Evolutionary conservation across 2,797 vertebrate genomes (phyloP), one percentile per base, ranked within the genome.

Genomic region (Passerculus sandwichensis): DNA sequence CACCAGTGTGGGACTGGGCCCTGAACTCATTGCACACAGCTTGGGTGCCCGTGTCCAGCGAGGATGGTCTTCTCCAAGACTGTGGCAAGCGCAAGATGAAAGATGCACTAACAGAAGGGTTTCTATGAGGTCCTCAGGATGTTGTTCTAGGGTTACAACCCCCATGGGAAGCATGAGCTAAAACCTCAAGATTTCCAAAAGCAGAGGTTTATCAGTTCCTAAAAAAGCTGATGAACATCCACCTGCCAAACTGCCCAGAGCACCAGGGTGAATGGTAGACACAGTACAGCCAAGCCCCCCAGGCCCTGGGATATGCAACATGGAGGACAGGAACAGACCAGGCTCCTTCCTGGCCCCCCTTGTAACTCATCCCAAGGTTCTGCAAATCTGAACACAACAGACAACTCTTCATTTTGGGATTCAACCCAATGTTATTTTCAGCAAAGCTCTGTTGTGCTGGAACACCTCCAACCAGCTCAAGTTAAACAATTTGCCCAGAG

Each of bases 401-500:
- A 72, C 69, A 75, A 56, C 57, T 67, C 67, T 40, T 45, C 30
- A 23, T 82, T 88, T 73, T 69, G 80, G 86, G 75, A 94, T 93
- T 65, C 74, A 25, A 86, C 30, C 47, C 66, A n/a, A 44, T 12
- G 47, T 29, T 80, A 50, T 91, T 88, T 92, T 77, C 89, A 67
- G 75, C 3, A 4, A 66, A 89, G 73, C 44, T 78, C 74, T 89
- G 78, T 74, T 93, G 81, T 77, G 84, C 69, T 93, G 91, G 74
- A 95, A 93, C 34, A 82, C 84, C 86, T 95, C 92, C 92, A 92
- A 91, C 45, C 54, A 85, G 92, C 78, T 93, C 84, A 74, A 86
- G 90, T 89, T 87, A 91, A 94, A 91, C 86, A 90, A 94, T 90
- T 74, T 93, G 85, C 88, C 83, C 64, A 87, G 88, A 82, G 71